These are phyloP conservation scores for Poeciliopsis presidionis DNA, from an alignment of 2,797 vertebrate genomes.

Conservation along the genomic window DNA sequence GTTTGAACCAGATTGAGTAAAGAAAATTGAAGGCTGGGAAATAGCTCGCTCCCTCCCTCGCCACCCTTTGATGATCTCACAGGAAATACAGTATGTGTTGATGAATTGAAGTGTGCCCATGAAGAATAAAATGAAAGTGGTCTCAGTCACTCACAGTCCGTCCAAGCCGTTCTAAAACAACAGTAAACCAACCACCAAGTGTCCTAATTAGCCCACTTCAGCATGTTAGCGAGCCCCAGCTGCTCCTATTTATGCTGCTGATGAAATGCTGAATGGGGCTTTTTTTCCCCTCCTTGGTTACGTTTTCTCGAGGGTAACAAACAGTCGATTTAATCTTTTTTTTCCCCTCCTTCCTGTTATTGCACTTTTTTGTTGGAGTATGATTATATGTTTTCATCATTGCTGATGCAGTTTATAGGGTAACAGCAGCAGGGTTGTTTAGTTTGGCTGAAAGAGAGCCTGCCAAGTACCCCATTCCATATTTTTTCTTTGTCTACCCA, in stretches of 20 bases:
- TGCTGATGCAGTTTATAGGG: slow-evolving; percentile 59
- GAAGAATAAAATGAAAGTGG: slow-evolving; percentile 39
- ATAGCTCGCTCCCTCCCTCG: slow-evolving; percentile 13
- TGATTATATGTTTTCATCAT: slow-evolving; percentile 71
- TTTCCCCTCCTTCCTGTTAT: slow-evolving; percentile 72
- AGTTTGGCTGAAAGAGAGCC: slow-evolving; percentile 57
- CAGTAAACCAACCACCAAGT: slow-evolving; percentile 61
- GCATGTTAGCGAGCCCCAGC: slow-evolving; percentile 66
- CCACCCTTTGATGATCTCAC: slow-evolving; percentile 7
- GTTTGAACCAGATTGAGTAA: slow-evolving; percentile 30
- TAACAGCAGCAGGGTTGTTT: slow-evolving; percentile 55
- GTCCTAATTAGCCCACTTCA: slow-evolving; percentile 74
- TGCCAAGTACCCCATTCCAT: slow-evolving; percentile 37
- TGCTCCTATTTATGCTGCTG: slow-evolving; percentile 72
- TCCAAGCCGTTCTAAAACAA: slow-evolving; percentile 56
- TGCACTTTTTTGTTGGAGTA: slow-evolving; percentile 61
- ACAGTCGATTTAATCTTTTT: slow-evolving; percentile 69
- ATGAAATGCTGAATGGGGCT: slow-evolving; percentile 73
- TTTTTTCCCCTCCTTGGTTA: slow-evolving; percentile 43
- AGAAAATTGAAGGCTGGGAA: slow-evolving; percentile 13
- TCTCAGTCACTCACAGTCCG: slow-evolving; percentile 39
- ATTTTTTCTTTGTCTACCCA: slow-evolving; percentile 32
- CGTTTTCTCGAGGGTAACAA: slow-evolving; percentile 68
- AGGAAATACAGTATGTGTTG: slow-evolving; percentile 18
- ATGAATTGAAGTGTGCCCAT: slow-evolving; percentile 27